These are phyloP conservation scores for Amphipyra tragopoginis DNA, from an alignment of 2,888 invertebrate genomes.

Conservation along the genomic window DNA sequence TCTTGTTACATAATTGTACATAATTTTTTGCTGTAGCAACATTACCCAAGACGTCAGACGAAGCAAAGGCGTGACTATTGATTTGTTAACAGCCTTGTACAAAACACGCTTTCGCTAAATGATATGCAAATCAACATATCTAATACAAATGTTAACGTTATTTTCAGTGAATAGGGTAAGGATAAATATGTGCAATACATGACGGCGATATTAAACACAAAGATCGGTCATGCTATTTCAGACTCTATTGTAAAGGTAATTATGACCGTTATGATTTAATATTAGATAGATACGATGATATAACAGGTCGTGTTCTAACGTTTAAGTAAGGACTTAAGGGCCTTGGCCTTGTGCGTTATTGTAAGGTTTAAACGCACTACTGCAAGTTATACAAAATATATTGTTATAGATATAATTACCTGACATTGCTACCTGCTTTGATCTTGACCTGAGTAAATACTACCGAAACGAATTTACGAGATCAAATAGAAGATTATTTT, in stretches of 20 bases:
- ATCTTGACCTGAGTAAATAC: constrained; percentile 11
- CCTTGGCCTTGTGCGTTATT: constrained; percentile 20
- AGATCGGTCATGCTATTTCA: constrained; percentile 14
- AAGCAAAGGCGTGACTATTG: constrained; percentile 64
- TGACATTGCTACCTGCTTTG: constrained; percentile 3
- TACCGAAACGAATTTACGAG: background rate
- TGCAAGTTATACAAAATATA: constrained; percentile 21
- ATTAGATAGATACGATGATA: constrained; percentile 10
- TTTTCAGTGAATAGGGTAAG: constrained; percentile 50
- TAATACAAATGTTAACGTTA: constrained; percentile 35
- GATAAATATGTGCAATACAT: constrained; percentile 27
- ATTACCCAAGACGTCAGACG: constrained; percentile 44
- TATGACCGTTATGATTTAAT: constrained; percentile 16
- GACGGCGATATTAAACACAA: constrained; percentile 16
- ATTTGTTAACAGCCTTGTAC: constrained; percentile 73
- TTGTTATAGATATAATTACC: constrained; percentile 1
- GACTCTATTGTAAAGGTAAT: constrained; percentile 15
- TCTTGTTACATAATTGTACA: too few relatives aligned
- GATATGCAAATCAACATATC: constrained; percentile 67
- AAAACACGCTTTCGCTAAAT: constrained; percentile 79
- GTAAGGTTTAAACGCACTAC: constrained; percentile 5
- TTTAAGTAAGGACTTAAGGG: constrained; percentile 24
- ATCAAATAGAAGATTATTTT: constrained; percentile 9
- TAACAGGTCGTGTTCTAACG: constrained; percentile 27
- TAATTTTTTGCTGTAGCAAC: constrained; percentile 16